These are phyloP conservation scores for Megaleporinus macrocephalus DNA, from an alignment of 2,113 vertebrate genomes.

Conservation along the genomic window DNA sequence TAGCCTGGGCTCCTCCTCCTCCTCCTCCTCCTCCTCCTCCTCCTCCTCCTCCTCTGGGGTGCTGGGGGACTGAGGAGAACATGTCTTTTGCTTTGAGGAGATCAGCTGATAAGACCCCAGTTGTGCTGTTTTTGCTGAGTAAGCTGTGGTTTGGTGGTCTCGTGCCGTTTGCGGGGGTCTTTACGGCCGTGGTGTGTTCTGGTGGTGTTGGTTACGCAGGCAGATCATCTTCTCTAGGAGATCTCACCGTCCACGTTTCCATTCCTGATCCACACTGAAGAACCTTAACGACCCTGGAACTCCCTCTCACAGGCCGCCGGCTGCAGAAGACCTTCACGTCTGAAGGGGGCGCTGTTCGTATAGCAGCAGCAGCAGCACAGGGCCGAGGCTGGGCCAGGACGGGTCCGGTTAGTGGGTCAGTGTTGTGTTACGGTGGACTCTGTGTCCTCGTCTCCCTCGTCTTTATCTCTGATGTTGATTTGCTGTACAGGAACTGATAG, in stretches of 20 bases:
- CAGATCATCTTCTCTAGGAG: no score
- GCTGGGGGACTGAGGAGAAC: background rate
- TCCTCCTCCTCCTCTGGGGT: background rate
- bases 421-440: background rate
- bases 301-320: no score
- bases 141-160: background rate
- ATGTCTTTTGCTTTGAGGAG: background rate
- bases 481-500: constrained; percentile 63
- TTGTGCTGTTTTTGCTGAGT: background rate
- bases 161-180: background rate
- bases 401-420: constrained; percentile 1
- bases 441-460: constrained; percentile 18
- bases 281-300: no score
- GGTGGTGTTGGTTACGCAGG: no score
- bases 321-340: no score
- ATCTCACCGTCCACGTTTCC: no score
- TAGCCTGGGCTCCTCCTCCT: background rate
- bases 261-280: no score
- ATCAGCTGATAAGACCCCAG: background rate
- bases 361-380: no score
- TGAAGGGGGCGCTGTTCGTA: no score
- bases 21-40: background rate
- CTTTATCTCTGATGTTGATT: constrained; percentile 49
- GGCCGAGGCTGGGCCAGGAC: background rate
- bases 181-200: background rate